Evolutionary conservation across 2,113 vertebrate genomes (phyloP).

Genomic region (Microtus richardsoni): DNA sequence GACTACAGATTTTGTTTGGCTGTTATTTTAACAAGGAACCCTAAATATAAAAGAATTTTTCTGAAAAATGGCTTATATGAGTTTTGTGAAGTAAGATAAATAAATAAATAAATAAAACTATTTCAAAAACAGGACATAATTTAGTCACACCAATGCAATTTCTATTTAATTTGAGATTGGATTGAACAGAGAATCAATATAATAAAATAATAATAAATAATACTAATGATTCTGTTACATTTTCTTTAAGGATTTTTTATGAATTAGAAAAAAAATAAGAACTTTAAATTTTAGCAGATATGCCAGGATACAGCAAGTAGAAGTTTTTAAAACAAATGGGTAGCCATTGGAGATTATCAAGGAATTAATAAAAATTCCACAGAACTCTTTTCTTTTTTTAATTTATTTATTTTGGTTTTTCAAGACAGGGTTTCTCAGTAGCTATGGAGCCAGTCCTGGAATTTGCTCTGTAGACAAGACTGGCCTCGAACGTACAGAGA

Average conservation of each 20-base stretch:
- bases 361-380: neutral
- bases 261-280: slow-evolving; percentile 1
- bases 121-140: slow-evolving; percentile 49
- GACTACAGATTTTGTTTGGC: slow-evolving; percentile 45
- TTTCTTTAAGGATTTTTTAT: slow-evolving; percentile 42
- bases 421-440: too few species aligned
- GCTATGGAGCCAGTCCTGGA: too few species aligned
- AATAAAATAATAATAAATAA: neutral
- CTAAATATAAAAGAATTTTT: slow-evolving; percentile 59
- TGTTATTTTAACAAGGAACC: slow-evolving; percentile 46
- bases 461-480: too few species aligned
- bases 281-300: neutral
- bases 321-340: neutral
- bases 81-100: neutral
- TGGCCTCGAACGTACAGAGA: too few species aligned
- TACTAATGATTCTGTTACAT: neutral
- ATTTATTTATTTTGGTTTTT: too few species aligned
- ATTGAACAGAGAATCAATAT: neutral
- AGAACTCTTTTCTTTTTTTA: neutral
- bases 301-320: neutral
- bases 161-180: slow-evolving; percentile 54
- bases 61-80: slow-evolving; percentile 31
- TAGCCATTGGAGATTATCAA: neutral
- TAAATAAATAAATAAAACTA: neutral
- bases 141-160: slow-evolving; percentile 35